These are phyloP conservation scores for Sebastes trivittatus DNA, from an alignment of 2,797 vertebrate genomes.

Conservation along the genomic window DNA sequence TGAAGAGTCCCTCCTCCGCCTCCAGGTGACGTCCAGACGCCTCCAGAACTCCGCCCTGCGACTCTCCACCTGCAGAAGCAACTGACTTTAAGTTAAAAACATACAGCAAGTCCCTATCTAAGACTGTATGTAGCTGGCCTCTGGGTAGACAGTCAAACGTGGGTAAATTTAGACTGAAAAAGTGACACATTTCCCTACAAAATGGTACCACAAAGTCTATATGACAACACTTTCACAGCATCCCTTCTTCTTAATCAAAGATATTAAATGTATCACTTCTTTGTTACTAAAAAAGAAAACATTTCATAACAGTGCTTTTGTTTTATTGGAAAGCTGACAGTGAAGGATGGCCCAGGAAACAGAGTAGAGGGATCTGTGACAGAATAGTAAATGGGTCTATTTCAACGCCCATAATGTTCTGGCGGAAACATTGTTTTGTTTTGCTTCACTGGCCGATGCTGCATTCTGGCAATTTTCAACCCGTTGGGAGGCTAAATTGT, in stretches of 20 bases:
- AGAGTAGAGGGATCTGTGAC: conserved; percentile 38
- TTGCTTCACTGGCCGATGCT: conserved; percentile 27
- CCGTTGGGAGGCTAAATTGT: conserved; percentile 12
- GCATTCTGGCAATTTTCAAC: conserved; percentile 24
- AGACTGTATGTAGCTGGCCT: no score
- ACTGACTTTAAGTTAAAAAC: background rate
- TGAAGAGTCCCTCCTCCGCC: conserved; percentile 89
- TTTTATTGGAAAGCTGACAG: conserved; percentile 36
- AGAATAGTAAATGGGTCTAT: conserved; percentile 53
- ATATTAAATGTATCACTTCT: background rate
- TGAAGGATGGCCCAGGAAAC: conserved; percentile 39
- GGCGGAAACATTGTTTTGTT: conserved; percentile 42
- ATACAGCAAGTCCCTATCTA: background rate
- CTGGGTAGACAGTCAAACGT: no score
- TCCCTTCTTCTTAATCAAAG: background rate
- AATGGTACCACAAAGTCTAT: no score
- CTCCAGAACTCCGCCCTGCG: conserved; percentile 84
- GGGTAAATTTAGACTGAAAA: no score
- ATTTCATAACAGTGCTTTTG: background rate
- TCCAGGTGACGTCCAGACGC: conserved; percentile 84
- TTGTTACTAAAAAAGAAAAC: background rate
- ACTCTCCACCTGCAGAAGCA: conserved; percentile 68
- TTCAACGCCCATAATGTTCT: conserved; percentile 14
- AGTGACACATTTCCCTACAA: no score
- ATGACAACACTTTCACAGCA: no score